These are phyloP conservation scores for Drosophila rufa DNA, from an alignment of 1,140 invertebrate species.

Conservation along the genomic window DNA sequence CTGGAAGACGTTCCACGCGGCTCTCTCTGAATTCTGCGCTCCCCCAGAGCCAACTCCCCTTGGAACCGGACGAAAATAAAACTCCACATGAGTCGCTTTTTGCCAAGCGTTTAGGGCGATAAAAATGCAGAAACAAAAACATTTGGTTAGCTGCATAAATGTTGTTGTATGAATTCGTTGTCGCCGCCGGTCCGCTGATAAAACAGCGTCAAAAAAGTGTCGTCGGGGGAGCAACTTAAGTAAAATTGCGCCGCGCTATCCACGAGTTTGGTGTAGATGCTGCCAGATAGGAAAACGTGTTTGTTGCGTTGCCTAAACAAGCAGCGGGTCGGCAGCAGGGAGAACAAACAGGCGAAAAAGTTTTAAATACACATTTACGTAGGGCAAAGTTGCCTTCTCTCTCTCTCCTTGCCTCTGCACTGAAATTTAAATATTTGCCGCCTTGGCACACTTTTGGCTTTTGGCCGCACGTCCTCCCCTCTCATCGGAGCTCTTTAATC, in stretches of 20 bases:
- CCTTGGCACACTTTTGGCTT: conserved; percentile 39
- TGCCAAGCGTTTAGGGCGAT: conserved; percentile 60
- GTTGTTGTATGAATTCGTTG: conserved; percentile 38
- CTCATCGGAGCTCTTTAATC: conserved; percentile 2
- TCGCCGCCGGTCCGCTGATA: conserved; percentile 56
- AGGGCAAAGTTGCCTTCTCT: conserved; percentile 15
- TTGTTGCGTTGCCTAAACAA: conserved; percentile 40
- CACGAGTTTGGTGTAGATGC: conserved; percentile 5
- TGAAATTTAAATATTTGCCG: conserved; percentile 44
- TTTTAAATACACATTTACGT: conserved; percentile 57
- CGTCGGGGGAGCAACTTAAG: conserved; percentile 74
- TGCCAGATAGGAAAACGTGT: conserved; percentile 26
- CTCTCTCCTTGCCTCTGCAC: not conserved
- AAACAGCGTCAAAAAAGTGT: conserved; percentile 75
- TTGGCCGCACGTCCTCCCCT: not conserved
- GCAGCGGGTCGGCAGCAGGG: conserved; percentile 16
- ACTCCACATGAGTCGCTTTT: conserved; percentile 27
- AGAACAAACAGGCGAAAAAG: conserved; percentile 37
- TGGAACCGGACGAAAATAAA: conserved; percentile 37
- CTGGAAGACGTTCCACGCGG: conserved; percentile 1
- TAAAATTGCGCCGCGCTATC: conserved; percentile 54
- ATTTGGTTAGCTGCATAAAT: conserved; percentile 82
- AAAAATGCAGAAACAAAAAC: conserved; percentile 72
- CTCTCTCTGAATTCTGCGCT: conserved; percentile 7
- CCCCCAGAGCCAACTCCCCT: conserved; percentile 29